Conservation (phyloP, 2,888 invertebrate species). For the Stegana nigrithorax region DNA sequence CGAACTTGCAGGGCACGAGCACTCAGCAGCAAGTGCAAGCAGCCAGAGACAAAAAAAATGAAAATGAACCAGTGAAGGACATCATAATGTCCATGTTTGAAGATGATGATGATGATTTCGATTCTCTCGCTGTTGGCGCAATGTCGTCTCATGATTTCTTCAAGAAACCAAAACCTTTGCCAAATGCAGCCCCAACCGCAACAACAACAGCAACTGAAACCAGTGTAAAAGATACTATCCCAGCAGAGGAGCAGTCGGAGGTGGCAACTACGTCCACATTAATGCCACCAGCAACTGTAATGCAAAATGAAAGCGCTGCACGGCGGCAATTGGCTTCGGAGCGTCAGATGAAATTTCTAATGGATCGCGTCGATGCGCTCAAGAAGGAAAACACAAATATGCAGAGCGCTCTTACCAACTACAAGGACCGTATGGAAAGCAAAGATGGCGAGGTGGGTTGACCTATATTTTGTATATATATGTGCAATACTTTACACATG, state of each 20-base stretch:
- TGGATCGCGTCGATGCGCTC: conserved; percentile 59
- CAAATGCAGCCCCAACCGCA: conserved; percentile 11
- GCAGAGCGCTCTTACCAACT: conserved; percentile 51
- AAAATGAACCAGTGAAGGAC: conserved; percentile 25
- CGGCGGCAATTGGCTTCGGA: conserved; percentile 57
- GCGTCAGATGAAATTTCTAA: conserved; percentile 61
- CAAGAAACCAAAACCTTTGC: too few species aligned
- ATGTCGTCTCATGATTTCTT: too few species aligned
- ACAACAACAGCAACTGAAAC: not conserved
- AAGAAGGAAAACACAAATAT: conserved; percentile 61
- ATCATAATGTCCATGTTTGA: conserved; percentile 49
- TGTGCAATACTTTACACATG: not conserved
- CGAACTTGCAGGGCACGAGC: conserved; percentile 44
- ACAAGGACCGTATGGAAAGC: conserved; percentile 48
- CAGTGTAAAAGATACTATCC: not conserved
- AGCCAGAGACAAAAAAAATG: not conserved
- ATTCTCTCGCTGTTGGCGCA: conserved; percentile 24
- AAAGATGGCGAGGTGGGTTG: conserved; percentile 59
- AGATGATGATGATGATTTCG: conserved; percentile 48
- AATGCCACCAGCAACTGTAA: not conserved
- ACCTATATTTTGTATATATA: not conserved
- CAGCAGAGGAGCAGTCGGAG: not conserved
- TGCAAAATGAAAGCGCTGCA: conserved; percentile 33
- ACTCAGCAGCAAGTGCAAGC: conserved; percentile 54
- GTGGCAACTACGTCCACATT: not conserved